These are phyloP conservation scores for Haemorhous mexicanus DNA, from an alignment of 2,113 vertebrate species.

Conservation along the genomic window DNA sequence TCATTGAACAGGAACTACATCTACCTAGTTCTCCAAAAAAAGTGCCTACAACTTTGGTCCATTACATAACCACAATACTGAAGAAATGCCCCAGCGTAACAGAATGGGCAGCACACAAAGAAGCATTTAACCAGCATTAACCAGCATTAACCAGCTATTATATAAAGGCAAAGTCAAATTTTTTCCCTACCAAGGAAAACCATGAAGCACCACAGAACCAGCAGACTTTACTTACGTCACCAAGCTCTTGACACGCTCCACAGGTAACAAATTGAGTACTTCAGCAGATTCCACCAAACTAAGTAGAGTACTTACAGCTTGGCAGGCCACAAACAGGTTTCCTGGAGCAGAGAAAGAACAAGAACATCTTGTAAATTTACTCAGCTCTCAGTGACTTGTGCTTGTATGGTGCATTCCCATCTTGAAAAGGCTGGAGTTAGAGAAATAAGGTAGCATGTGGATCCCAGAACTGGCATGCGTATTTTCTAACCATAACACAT, in stretches of 20 bases:
- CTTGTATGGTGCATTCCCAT: not conserved
- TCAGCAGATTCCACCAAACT: constrained; percentile 85
- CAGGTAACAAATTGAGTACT: constrained; percentile 79
- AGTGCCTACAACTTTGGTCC: not conserved
- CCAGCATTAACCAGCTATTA: not conserved
- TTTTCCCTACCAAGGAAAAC: not conserved
- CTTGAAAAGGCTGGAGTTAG: not conserved
- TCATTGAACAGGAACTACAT: not conserved
- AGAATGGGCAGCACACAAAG: not conserved
- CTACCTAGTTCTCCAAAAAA: not conserved
- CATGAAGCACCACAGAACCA: not conserved
- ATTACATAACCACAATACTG: not conserved
- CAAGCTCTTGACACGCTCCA: constrained; percentile 80
- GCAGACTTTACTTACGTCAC: constrained; percentile 75
- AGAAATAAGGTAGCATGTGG: not conserved
- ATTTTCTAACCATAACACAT: not conserved
- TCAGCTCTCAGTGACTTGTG: not conserved
- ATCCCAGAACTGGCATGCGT: not conserved
- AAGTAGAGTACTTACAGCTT: constrained; percentile 89
- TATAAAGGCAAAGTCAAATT: not conserved
- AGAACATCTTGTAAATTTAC: constrained; percentile 31
- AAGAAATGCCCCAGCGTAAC: rapidly evolving
- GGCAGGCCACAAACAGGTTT: constrained; percentile 85
- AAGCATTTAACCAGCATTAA: not conserved
- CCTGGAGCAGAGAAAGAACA: constrained; percentile 69